Percentiles rank a stretch among this genome's conserved stretches.
phyloP scores from a whole-genome alignment of 2,113 vertebrate genomes.

The Lynx canadensis region DNA sequence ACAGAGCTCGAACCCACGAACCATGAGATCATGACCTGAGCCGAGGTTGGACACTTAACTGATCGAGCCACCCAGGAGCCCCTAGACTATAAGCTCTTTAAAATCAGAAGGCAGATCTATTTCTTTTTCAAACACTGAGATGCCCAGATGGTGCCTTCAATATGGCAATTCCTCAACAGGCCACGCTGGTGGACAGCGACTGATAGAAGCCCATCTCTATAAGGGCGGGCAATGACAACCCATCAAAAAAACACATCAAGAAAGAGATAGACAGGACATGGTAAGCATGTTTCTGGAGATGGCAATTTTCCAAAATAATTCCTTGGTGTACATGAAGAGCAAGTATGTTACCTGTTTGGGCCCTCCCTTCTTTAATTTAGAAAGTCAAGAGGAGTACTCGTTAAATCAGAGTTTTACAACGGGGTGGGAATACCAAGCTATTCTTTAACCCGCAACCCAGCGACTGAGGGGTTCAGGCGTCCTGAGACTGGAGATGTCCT shows the following conservation, averaged over 20 bases:
- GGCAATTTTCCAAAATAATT: conserved; percentile 38
- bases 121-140: not conserved
- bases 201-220: not conserved
- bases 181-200: not conserved
- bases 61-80: no score
- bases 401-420: not conserved
- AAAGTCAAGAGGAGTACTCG: not conserved
- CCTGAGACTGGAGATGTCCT: not conserved
- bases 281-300: not conserved
- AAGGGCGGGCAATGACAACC: not conserved
- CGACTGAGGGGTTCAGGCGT: not conserved
- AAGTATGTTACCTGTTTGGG: not conserved
- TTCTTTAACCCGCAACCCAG: not conserved
- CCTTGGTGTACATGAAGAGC: not conserved
- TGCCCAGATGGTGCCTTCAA: conserved; percentile 25
- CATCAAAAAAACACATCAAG: not conserved
- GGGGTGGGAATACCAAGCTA: not conserved
- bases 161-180: not conserved
- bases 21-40: no score
- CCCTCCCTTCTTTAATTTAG: not conserved
- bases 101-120: not conserved
- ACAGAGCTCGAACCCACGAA: no score
- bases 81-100: not conserved
- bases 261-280: not conserved
- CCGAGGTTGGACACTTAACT: no score